These are phyloP conservation scores for Yponomeuta evonymella DNA, from an alignment of 2,888 invertebrate genomes.

Conservation along the genomic window DNA sequence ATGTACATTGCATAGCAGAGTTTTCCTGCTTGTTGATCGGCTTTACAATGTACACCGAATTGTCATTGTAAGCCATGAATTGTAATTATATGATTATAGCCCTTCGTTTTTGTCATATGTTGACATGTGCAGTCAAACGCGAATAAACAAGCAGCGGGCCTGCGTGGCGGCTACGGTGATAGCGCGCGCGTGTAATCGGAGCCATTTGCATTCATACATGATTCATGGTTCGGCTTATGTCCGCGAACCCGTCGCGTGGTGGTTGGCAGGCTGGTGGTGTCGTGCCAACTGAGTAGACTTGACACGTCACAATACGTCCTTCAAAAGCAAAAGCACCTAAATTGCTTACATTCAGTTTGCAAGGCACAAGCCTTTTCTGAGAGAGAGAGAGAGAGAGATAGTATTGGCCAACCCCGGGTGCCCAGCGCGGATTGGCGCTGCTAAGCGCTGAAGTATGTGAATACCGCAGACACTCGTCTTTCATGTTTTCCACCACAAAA, in stretches of 20 bases:
- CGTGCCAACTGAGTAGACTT: neutral
- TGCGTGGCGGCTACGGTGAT: constrained; percentile 39
- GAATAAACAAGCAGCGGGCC: constrained; percentile 28
- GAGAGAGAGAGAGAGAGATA: too few relatives aligned
- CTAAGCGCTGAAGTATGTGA: too few relatives aligned
- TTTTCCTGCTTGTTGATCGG: neutral
- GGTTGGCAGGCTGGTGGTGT: neutral
- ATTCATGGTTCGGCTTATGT: constrained; percentile 42
- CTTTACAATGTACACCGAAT: neutral
- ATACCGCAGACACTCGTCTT: too few relatives aligned
- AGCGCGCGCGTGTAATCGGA: constrained; percentile 53
- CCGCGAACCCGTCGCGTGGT: neutral
- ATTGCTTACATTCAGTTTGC: too few relatives aligned
- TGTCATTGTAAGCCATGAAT: neutral
- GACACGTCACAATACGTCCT: neutral
- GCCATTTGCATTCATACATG: constrained; percentile 65
- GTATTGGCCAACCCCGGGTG: too few relatives aligned
- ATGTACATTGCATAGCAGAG: too few relatives aligned
- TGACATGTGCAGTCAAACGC: neutral
- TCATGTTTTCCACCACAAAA: too few relatives aligned
- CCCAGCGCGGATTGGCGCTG: too few relatives aligned
- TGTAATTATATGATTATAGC: neutral
- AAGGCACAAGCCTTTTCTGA: too few relatives aligned
- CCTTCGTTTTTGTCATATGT: neutral
- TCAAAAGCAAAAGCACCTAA: too few relatives aligned